Evolutionary conservation across 2,888 invertebrate species (phyloP), one percentile per base, ranked within the genome.

Genomic region (Cephus spinipes): DNA sequence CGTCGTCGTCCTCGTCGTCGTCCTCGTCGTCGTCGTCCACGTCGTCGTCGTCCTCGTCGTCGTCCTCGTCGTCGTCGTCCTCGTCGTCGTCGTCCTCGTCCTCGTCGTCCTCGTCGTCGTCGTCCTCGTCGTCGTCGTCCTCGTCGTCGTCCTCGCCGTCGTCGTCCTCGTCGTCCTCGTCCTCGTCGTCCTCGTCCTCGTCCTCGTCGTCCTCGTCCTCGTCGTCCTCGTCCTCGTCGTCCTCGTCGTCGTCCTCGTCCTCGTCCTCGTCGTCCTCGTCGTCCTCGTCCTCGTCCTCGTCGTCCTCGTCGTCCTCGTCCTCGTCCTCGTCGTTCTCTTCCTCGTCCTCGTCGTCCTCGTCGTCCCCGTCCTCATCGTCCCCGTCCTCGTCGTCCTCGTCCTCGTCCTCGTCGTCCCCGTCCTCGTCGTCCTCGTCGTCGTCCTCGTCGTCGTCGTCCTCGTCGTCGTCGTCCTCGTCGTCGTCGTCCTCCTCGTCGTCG

Each of bases 221-320:
- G 23, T 80, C 32, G 40, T 74, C 76, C 68, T 68, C 68, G 35
- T 73, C n/a, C n/a, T n/a, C 73, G 68, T 68, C 68, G 12, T 68
- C 68, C 12, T 68, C 68, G 12, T 23, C 73, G 73, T 74, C 69
- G 30, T 75, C 32, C n/a, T 68, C 68, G 12, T 68, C 68, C 12
- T 68, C 68, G 12, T 68, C 12, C 12, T 68, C 68, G 68, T 68
- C 68, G 12, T 68, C 68, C 68, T 68, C 68, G 68, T 68, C 23
- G 23, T 68, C 68, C 12, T 68, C 68, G 12, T 68, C 68, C 12
- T 68, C n/a, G n/a, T n/a, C n/a, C n/a, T n/a, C n/a, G n/a, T n/a
- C n/a, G n/a, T n/a, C n/a, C n/a, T 68, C 68, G 68, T 68, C 68
- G 12, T 68, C 68, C 12, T 68, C 68, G 12, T 68, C 68, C 12